These are phyloP conservation scores for Atopsyche davidsoni DNA, from an alignment of 1,140 invertebrate species.

Conservation along the genomic window DNA sequence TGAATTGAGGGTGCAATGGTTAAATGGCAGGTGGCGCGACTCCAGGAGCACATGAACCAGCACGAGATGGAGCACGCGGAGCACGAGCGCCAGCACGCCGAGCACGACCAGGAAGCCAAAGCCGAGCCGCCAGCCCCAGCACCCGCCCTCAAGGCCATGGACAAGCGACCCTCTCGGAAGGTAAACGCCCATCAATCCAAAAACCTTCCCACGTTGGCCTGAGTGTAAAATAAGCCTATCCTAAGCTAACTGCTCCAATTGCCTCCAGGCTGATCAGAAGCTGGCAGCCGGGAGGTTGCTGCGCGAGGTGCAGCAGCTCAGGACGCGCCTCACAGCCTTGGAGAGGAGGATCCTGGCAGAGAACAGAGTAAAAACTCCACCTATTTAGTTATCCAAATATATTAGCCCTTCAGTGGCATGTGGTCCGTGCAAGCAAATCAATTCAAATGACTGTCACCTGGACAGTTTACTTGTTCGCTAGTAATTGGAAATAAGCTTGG, in stretches of 20 bases:
- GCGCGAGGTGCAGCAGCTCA: slow-evolving; percentile 43
- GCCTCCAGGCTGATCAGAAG: slow-evolving; percentile 42
- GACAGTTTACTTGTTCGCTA: neutral
- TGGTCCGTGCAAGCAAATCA: neutral
- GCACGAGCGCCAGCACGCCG: slow-evolving; percentile 4
- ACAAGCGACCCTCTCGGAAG: slow-evolving; percentile 24
- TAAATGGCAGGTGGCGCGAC: no score
- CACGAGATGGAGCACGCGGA: slow-evolving; percentile 21
- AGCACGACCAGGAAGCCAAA: neutral
- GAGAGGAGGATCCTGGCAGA: slow-evolving; percentile 40
- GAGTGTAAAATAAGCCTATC: no score
- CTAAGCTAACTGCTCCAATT: no score
- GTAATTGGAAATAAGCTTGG: slow-evolving; percentile 32
- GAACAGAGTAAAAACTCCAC: slow-evolving; percentile 36
- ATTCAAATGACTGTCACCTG: neutral
- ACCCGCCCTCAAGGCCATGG: neutral
- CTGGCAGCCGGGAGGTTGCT: slow-evolving; percentile 43
- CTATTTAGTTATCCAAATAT: no score
- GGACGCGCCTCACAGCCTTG: slow-evolving; percentile 40
- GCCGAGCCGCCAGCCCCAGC: neutral
- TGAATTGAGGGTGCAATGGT: no score
- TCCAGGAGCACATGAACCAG: slow-evolving; percentile 11
- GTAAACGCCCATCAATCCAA: slow-evolving; percentile 2
- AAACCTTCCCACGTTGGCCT: no score
- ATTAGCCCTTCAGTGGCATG: neutral